Percentiles rank a stretch among this genome's conserved stretches.
Evolutionary conservation across 2,888 invertebrate genomes (phyloP).

Genomic region (Dolomedes plantarius): DNA sequence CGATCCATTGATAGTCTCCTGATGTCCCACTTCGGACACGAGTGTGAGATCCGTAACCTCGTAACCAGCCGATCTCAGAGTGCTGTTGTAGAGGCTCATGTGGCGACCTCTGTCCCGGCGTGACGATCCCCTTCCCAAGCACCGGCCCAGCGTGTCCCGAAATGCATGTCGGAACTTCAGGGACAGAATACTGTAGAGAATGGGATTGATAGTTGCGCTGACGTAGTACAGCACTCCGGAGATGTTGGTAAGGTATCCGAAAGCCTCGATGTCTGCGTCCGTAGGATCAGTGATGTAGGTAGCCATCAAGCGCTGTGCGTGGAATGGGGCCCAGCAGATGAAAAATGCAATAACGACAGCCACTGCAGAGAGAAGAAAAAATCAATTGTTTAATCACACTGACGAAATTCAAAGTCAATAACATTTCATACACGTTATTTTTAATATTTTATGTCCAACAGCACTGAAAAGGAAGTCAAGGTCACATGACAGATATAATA

Average conservation of each 20-base stretch:
- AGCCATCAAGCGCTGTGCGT: constrained; percentile 90
- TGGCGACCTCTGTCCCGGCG: constrained; percentile 24
- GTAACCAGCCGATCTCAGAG: constrained; percentile 50
- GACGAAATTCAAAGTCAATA: too few relatives aligned
- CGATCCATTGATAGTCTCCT: constrained; percentile 23
- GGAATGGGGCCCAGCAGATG: constrained; percentile 94
- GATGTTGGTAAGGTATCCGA: constrained; percentile 76
- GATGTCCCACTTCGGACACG: constrained; percentile 35
- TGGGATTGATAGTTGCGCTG: constrained; percentile 77
- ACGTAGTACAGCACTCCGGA: constrained; percentile 77
- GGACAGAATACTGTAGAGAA: constrained; percentile 72
- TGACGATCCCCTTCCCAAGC: constrained; percentile 32
- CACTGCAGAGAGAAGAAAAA: constrained; percentile 76
- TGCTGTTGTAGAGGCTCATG: constrained; percentile 63
- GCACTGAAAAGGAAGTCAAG: too few relatives aligned
- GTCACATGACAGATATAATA: too few relatives aligned
- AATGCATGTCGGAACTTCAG: constrained; percentile 72
- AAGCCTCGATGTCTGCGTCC: constrained; percentile 73
- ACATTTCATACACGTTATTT: too few relatives aligned
- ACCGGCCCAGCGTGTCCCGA: constrained; percentile 64
- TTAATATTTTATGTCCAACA: too few relatives aligned
- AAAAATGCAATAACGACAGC: constrained; percentile 85
- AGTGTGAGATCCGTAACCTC: constrained; percentile 55
- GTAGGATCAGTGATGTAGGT: constrained; percentile 74
- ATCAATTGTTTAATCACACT: too few relatives aligned